Percentiles rank a stretch among this genome's conserved stretches.
phyloP scores from a whole-genome alignment of 2,113 vertebrate species.

The Phasianus colchicus region DNA sequence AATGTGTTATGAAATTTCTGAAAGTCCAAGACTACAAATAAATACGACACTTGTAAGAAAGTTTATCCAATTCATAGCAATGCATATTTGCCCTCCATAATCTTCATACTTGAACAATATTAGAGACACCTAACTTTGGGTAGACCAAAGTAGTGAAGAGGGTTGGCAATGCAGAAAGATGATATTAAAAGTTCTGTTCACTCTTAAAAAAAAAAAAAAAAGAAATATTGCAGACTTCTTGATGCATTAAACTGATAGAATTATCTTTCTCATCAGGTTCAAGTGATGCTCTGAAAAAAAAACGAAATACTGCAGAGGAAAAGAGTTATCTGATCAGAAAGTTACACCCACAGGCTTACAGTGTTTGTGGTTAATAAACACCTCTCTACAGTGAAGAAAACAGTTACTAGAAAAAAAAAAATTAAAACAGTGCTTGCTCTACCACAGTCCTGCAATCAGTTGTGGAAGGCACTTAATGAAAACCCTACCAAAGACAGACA shows the following conservation, averaged over 20 bases:
- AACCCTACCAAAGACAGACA: not conserved
- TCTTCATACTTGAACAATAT: not conserved
- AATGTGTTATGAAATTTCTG: not conserved
- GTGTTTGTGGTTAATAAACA: slow-evolving; percentile 68
- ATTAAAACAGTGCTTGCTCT: not conserved
- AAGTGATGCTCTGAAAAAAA: slow-evolving; percentile 32
- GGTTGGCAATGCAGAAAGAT: not conserved
- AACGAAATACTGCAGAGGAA: slow-evolving; percentile 67
- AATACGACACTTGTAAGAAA: not conserved
- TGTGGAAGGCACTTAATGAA: not conserved
- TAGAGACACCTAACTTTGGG: not conserved
- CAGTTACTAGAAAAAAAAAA: not conserved
- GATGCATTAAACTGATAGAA: not conserved
- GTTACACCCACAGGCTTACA: slow-evolving; percentile 39
- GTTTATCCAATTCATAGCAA: not conserved
- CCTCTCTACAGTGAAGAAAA: not conserved
- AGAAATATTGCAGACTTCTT: not conserved
- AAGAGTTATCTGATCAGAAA: slow-evolving; percentile 69
- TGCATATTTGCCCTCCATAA: not conserved
- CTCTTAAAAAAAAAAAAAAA: not conserved
- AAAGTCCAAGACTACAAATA: not conserved
- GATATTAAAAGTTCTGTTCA: not conserved
- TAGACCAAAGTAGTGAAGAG: not conserved
- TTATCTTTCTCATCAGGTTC: slow-evolving; percentile 39
- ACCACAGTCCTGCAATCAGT: not conserved